These are phyloP conservation scores for Silurus asotus DNA, from an alignment of 2,113 vertebrate genomes.

Conservation along the genomic window DNA sequence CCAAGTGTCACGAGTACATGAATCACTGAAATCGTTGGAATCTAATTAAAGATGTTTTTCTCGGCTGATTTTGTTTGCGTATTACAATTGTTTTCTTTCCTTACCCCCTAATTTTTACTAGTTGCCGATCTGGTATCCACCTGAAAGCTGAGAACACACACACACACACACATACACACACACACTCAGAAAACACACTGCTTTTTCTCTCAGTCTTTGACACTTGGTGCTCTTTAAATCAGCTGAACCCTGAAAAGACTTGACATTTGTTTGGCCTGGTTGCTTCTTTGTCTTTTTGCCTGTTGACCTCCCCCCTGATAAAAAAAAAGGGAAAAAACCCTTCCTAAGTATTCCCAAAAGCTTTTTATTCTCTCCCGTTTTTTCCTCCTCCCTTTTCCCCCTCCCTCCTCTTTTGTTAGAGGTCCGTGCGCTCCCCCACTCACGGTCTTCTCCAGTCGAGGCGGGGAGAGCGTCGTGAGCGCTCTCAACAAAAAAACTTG, in stretches of 20 bases:
- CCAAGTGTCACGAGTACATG: conserved; percentile 46
- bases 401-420: conserved; percentile 69
- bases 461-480: conserved; percentile 47
- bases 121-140: conserved; percentile 44
- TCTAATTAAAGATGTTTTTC: conserved; percentile 43
- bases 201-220: background rate
- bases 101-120: background rate
- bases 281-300: conserved; percentile 69
- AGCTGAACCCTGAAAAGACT: conserved; percentile 58
- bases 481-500: conserved; percentile 37
- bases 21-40: conserved; percentile 44
- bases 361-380: conserved; percentile 66
- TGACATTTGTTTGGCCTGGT: conserved; percentile 67
- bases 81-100: background rate
- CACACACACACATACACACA: background rate
- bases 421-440: conserved; percentile 51
- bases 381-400: conserved; percentile 50
- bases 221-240: conserved; percentile 66
- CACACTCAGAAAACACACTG: conserved; percentile 3
- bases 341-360: conserved; percentile 65
- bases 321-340: conserved; percentile 59
- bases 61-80: conserved; percentile 2
- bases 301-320: conserved; percentile 53
- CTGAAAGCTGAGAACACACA: conserved; percentile 12
- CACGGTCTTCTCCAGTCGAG: conserved; percentile 51